phyloP scores from a whole-genome alignment of 2,113 vertebrate species.

The Peromyscus maniculatus region DNA sequence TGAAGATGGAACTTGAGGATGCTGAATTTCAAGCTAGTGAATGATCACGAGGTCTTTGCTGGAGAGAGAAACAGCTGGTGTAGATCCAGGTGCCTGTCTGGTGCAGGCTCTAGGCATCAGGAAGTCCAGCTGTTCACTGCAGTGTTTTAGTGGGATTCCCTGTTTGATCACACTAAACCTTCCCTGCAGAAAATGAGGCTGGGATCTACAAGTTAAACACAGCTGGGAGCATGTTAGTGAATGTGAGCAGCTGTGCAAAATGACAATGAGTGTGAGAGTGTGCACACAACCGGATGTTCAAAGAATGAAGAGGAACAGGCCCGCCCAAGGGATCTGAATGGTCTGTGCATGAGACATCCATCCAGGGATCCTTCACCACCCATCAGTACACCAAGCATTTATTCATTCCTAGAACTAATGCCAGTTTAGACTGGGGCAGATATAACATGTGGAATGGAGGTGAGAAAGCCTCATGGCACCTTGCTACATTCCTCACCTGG shows the following conservation, averaged over 20 bases:
- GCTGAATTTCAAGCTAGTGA: background rate
- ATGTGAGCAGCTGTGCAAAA: background rate
- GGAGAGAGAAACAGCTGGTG: too few species aligned
- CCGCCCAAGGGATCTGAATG: too few species aligned
- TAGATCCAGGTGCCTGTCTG: background rate
- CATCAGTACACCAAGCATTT: background rate
- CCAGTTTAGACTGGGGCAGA: background rate
- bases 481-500: too few species aligned
- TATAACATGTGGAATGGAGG: too few species aligned
- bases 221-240: background rate
- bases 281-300: too few species aligned
- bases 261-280: background rate
- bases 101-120: background rate
- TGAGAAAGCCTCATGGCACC: background rate
- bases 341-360: too few species aligned
- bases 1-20: background rate
- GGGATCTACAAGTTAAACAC: background rate
- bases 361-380: background rate
- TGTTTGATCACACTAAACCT: too few species aligned
- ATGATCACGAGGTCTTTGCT: accelerated
- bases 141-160: background rate
- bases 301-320: background rate
- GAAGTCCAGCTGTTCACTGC: background rate
- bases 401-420: too few species aligned
- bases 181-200: background rate